Evolutionary conservation across 2,113 vertebrate species (phyloP).

Genomic region (Mastomys coucha): DNA sequence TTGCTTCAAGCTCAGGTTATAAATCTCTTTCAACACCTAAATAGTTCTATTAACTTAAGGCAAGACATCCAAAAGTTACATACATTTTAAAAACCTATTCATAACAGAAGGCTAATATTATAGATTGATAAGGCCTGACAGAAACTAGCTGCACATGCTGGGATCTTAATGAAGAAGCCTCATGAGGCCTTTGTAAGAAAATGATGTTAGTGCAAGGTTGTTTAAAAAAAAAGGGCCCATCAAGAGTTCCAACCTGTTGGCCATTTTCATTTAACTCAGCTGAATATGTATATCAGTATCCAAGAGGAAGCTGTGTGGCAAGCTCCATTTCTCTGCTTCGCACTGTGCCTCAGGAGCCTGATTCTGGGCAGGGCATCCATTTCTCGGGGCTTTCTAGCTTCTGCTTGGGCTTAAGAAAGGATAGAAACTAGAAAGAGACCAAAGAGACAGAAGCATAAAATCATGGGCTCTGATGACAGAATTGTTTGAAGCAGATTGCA

Average conservation of each 20-base stretch:
- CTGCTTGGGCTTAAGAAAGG: neutral
- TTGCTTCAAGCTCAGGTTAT: neutral
- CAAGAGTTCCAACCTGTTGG: neutral
- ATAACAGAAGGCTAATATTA: neutral
- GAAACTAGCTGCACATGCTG: neutral
- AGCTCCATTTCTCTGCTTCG: neutral
- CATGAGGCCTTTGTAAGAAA: neutral
- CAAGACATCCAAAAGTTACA: constrained; percentile 15
- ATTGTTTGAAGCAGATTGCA: neutral
- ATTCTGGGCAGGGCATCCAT: neutral
- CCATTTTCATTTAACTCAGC: neutral
- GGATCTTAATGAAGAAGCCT: neutral
- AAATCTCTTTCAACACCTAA: neutral
- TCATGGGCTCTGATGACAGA: neutral
- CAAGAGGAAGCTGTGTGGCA: neutral
- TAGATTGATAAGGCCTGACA: neutral
- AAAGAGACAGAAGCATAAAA: neutral
- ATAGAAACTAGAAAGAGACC: neutral
- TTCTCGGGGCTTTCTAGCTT: neutral
- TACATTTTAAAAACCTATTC: neutral
- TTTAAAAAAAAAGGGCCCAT: neutral
- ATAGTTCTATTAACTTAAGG: neutral
- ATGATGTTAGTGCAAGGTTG: neutral
- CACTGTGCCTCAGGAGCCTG: neutral
- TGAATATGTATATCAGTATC: neutral